Percentiles rank a stretch among this genome's conserved stretches.
These are phyloP conservation scores for Antheraea yamamai DNA, from an alignment of 2,888 invertebrate species.

Conservation along the genomic window DNA sequence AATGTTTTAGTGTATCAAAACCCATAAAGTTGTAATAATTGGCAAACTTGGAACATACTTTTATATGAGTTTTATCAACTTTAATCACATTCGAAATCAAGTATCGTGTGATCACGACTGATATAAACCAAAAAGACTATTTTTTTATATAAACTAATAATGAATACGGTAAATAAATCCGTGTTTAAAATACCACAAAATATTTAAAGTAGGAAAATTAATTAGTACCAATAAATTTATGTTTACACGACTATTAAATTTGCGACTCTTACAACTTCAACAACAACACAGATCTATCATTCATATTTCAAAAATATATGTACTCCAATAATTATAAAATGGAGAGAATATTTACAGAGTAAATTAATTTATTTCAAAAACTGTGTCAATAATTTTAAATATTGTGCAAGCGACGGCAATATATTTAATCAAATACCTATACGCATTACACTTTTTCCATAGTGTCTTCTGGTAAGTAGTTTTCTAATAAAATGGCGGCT, in stretches of 20 bases:
- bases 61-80: background rate
- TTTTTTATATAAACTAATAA: background rate
- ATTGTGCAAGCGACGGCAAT: background rate
- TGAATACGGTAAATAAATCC: background rate
- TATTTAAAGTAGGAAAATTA: background rate
- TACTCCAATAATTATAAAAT: constrained; percentile 51
- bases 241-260: background rate
- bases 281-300: constrained; percentile 57
- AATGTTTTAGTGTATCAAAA: background rate
- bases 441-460: no score
- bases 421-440: background rate
- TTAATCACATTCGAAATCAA: background rate
- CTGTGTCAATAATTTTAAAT: background rate
- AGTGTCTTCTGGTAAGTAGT: no score
- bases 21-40: background rate
- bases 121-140: background rate
- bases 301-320: constrained; percentile 71
- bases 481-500: no score
- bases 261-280: constrained; percentile 45
- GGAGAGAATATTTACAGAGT: constrained; percentile 55
- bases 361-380: background rate
- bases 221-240: background rate
- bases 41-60: background rate
- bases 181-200: background rate
- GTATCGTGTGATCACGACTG: background rate